These are phyloP conservation scores for Synanceia verrucosa DNA, from an alignment of 2,797 vertebrate species.

Conservation along the genomic window DNA sequence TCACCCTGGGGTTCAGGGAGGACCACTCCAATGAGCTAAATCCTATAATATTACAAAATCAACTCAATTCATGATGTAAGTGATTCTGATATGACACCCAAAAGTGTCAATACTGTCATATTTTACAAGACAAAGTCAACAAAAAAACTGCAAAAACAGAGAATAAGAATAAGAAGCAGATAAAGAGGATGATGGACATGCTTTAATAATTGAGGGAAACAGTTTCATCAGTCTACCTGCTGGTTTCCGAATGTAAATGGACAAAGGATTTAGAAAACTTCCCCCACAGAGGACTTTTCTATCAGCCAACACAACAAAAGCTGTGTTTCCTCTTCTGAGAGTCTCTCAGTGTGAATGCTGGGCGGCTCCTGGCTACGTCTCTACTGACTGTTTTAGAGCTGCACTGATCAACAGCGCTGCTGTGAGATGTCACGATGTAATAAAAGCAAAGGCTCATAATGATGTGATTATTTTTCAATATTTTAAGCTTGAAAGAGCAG, in stretches of 20 bases:
- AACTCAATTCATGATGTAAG: background rate
- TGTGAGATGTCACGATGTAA: background rate
- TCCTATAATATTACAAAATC: background rate
- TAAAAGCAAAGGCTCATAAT: conserved; percentile 1
- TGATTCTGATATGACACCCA: background rate
- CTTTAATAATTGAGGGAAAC: background rate
- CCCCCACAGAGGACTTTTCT: conserved; percentile 35
- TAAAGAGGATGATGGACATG: background rate
- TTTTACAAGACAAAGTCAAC: background rate
- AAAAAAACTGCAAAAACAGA: too few species aligned
- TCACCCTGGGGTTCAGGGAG: too few species aligned
- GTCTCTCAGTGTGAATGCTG: conserved; percentile 12
- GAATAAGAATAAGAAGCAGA: too few species aligned
- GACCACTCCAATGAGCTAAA: too few species aligned
- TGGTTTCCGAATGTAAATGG: background rate
- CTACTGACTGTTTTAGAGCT: conserved; percentile 24
- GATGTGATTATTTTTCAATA: conserved; percentile 25
- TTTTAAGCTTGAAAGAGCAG: conserved; percentile 22
- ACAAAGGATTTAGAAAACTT: background rate
- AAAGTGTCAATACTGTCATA: too few species aligned
- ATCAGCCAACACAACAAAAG: conserved; percentile 58
- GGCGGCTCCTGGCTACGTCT: conserved; percentile 12
- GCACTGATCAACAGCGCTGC: conserved; percentile 34
- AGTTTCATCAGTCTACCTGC: conserved; percentile 1
- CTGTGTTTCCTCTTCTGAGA: conserved; percentile 3